Evolutionary conservation across 92 coral and sea anemone genomes (phyloP).

Genomic region (Epizoanthus scotinus): DNA sequence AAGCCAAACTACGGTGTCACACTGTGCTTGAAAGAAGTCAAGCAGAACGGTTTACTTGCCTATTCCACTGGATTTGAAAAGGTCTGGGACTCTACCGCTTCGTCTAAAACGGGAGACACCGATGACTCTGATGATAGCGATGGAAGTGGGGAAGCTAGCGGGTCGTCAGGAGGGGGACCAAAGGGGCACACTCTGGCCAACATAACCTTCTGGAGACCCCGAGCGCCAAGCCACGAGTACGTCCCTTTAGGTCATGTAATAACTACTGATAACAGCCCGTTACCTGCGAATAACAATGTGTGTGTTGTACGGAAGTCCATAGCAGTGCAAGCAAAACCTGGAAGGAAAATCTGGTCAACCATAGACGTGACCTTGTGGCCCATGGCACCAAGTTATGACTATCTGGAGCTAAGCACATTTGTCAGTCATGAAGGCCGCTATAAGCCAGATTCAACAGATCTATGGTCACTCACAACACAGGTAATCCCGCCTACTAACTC

Average conservation of each 20-base stretch:
- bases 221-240: conserved; percentile 59
- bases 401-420: conserved; percentile 58
- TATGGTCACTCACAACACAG: conserved; percentile 62
- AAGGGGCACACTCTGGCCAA: background rate
- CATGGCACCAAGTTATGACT: conserved; percentile 55
- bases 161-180: conserved; percentile 48
- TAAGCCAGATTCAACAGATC: conserved; percentile 34
- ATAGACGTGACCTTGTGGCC: conserved; percentile 70
- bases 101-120: conserved; percentile 30
- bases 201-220: conserved; percentile 75
- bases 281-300: conserved; percentile 46
- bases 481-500: conserved; percentile 64
- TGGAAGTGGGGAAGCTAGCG: conserved; percentile 44
- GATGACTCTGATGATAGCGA: conserved; percentile 49
- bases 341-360: conserved; percentile 71
- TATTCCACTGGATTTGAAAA: conserved; percentile 60
- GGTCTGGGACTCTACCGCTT: conserved; percentile 64
- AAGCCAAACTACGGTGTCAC: conserved; percentile 74
- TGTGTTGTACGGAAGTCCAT: conserved; percentile 73
- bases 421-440: conserved; percentile 53
- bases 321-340: conserved; percentile 59
- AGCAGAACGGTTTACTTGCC: conserved; percentile 38
- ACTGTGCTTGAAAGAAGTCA: conserved; percentile 52
- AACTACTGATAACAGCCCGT: conserved; percentile 61
- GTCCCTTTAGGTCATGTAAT: conserved; percentile 66